Base-by-base conservation (phyloP, 2,113 vertebrate species). In the Varanus komodoensis region DNA sequence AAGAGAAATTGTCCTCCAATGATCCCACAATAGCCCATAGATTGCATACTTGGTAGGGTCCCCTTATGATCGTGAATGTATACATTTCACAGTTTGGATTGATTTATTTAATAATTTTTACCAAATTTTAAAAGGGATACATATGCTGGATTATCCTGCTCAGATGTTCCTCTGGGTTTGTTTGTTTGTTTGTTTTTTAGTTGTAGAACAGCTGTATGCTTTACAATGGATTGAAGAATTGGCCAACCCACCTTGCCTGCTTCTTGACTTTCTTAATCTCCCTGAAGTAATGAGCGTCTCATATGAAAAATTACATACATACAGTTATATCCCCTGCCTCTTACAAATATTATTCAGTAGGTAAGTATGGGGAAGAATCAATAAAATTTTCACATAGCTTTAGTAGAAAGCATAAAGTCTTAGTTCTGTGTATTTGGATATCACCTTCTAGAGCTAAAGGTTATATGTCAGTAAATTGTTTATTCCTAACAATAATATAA, bases 211-310 rank as follows among this genome's bases (percentile, higher is more conserved):
- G 71, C 95, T 99, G 17, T 99, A 98, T 89, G 97, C 98, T 0
- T 95, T 99, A 90, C 98, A 99, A 95, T 99, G 99, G 99, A 99
- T 98, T 96, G 97, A 98, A 93, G 99, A 99, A 95, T 92, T 99
- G 44, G 97, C 98, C 78, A 96, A 95, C 84, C 96, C 96, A 27
- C 97, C 98, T 15, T 0, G 73, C 2, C 57, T 96, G 12, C 96
- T 98, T 82, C 94, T 96, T 27, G 97, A 98, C 15, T 98, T 98
- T 94, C 93, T 96, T 95, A 96, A 89, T 54, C 97, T 98, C 95
- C 96, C 98, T 75, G 96, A 96, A 87, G 97, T 98, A 80, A 97
- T 98, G 96, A 95, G 95, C 21, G 94, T 99, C 82, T 97, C 96
- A 0, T 95, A 95, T 57, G 96, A 96, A 38, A 97, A 94, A 74